Evolutionary conservation across 2,888 invertebrate genomes (phyloP).

Genomic region (Troides aeacus): DNA sequence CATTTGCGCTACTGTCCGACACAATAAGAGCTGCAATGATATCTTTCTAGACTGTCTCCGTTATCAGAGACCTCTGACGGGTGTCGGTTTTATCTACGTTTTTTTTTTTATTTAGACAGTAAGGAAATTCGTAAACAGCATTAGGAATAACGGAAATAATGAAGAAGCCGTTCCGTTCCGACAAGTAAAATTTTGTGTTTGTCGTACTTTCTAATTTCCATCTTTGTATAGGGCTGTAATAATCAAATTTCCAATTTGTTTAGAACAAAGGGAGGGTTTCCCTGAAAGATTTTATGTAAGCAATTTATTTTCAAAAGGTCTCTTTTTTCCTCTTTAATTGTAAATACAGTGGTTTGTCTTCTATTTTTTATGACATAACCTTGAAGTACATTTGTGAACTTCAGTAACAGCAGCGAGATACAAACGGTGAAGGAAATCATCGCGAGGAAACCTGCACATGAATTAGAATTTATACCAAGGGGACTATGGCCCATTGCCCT

Average conservation of each 20-base stretch:
- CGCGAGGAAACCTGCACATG: too few relatives aligned
- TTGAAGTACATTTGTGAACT: too few relatives aligned
- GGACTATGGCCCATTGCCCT: too few relatives aligned
- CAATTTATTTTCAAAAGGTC: neutral
- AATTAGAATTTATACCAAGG: too few relatives aligned
- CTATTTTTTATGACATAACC: neutral
- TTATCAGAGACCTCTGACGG: too few relatives aligned
- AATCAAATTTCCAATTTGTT: constrained; percentile 7
- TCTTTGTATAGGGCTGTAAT: constrained; percentile 5
- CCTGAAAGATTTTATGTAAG: neutral
- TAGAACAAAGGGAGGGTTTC: neutral
- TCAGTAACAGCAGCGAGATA: too few relatives aligned
- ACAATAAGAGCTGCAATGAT: too few relatives aligned
- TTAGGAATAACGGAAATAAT: constrained; percentile 2
- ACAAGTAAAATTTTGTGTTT: constrained; percentile 10
- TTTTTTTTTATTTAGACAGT: neutral
- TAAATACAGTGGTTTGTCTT: neutral
- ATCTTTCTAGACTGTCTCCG: too few relatives aligned
- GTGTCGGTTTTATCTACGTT: neutral
- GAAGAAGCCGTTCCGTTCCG: constrained; percentile 3
- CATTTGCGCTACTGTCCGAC: too few relatives aligned
- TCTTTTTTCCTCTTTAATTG: neutral
- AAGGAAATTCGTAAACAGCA: neutral
- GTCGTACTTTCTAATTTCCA: constrained; percentile 10
- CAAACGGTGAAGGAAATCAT: too few relatives aligned